Percentiles rank a stretch among this genome's conserved stretches.
Conservation (phyloP, 2,113 vertebrate species). For the Nycticryphes semicollaris region DNA sequence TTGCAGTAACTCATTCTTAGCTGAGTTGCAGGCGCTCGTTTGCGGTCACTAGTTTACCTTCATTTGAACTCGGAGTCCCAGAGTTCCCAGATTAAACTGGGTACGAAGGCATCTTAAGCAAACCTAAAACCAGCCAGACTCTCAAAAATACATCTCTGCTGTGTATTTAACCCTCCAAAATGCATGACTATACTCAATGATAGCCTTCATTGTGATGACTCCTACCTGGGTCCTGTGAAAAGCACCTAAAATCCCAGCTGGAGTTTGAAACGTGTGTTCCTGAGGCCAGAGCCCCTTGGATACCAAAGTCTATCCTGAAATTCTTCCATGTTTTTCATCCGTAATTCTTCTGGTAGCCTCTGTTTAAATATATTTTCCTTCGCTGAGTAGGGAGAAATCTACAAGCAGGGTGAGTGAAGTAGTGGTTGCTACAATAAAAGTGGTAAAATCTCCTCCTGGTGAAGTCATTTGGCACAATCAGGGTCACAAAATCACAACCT, state of each 20-base stretch:
- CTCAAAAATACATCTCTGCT: neutral
- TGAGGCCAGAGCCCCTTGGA: neutral
- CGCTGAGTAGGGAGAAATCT: neutral
- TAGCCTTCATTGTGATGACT: neutral
- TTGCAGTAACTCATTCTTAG: constrained; percentile 44
- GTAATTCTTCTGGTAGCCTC: neutral
- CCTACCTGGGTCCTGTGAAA: neutral
- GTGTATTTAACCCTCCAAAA: neutral
- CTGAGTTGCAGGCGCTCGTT: neutral
- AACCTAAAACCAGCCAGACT: neutral
- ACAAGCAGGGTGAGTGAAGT: neutral
- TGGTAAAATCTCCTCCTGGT: neutral
- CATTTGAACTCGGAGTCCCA: neutral
- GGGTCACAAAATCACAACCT: constrained; percentile 33
- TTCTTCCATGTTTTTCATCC: neutral
- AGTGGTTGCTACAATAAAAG: neutral
- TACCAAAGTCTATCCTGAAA: neutral
- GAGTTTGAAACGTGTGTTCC: neutral
- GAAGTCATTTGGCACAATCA: neutral
- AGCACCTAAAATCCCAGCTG: neutral
- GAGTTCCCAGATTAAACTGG: neutral
- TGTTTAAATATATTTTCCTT: neutral
- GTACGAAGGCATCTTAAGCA: neutral
- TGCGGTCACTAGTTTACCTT: neutral
- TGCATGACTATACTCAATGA: neutral